Conservation (phyloP, 2,888 invertebrate species). For the Pollenia angustigena region DNA sequence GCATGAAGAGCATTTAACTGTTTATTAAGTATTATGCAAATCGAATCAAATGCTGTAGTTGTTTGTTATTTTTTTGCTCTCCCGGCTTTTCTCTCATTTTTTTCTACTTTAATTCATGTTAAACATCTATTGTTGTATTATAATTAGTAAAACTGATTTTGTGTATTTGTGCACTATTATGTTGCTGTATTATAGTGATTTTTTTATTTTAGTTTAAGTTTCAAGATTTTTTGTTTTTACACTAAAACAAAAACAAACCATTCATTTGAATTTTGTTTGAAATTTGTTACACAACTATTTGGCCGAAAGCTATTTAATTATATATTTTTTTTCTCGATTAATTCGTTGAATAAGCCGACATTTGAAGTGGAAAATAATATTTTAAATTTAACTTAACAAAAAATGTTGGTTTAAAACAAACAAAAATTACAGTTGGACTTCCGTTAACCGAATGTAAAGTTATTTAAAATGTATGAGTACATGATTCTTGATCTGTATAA, state of each 20-base stretch:
- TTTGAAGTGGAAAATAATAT: not conserved
- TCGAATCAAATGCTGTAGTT: slow-evolving; percentile 54
- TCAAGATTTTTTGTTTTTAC: not conserved
- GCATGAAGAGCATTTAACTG: slow-evolving; percentile 74
- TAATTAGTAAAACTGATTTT: slow-evolving; percentile 43
- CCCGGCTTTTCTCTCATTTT: not conserved
- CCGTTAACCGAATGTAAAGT: slow-evolving; percentile 40
- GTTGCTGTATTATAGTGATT: not conserved
- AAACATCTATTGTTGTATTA: slow-evolving; percentile 55
- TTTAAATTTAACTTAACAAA: not conserved
- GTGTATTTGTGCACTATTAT: not conserved
- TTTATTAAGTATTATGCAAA: slow-evolving; percentile 73
- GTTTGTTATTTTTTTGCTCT: slow-evolving; percentile 7
- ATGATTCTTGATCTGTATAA: not conserved
- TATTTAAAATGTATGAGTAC: slow-evolving; percentile 17
- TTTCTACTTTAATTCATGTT: slow-evolving; percentile 36
- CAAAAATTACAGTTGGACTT: slow-evolving; percentile 42
- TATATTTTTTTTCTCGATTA: not conserved
- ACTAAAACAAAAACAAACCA: not conserved
- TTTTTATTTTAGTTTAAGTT: not conserved
- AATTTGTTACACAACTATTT: slow-evolving; percentile 37
- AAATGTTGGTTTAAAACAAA: slow-evolving; percentile 2
- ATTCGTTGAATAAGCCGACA: not conserved
- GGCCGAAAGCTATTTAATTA: slow-evolving; percentile 30
- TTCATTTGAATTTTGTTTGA: slow-evolving; percentile 33